These are phyloP conservation scores for Eublepharis macularius DNA, from an alignment of 2,113 vertebrate species.

Conservation along the genomic window DNA sequence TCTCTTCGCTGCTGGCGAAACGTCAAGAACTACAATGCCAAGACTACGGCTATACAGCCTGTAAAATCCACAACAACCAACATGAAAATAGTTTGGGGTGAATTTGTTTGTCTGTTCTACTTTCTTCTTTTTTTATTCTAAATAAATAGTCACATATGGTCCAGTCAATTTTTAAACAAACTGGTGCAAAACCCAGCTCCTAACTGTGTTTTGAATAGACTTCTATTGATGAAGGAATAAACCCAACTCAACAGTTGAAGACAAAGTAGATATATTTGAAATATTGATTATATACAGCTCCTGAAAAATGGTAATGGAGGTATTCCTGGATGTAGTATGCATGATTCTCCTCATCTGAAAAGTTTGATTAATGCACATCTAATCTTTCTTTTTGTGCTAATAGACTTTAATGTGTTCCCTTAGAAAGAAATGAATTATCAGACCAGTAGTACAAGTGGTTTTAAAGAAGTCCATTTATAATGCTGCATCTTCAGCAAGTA, in stretches of 20 bases:
- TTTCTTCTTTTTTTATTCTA: background rate
- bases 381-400: slow-evolving; percentile 72
- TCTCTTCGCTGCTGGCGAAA: too few species aligned
- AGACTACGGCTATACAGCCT: too few species aligned
- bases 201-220: slow-evolving; percentile 35
- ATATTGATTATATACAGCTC: slow-evolving; percentile 63
- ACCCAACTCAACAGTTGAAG: slow-evolving; percentile 36
- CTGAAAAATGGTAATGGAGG: slow-evolving; percentile 26
- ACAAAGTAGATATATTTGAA: slow-evolving; percentile 54
- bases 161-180: slow-evolving; percentile 17
- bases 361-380: slow-evolving; percentile 73
- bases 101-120: too few species aligned
- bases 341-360: slow-evolving; percentile 57
- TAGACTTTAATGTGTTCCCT: slow-evolving; percentile 69
- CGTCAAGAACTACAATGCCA: too few species aligned
- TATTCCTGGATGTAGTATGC: slow-evolving; percentile 45
- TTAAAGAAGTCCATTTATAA: slow-evolving; percentile 72
- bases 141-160: background rate
- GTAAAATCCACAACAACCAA: too few species aligned
- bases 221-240: slow-evolving; percentile 13
- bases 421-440: slow-evolving; percentile 66
- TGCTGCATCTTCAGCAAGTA: slow-evolving; percentile 59
- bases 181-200: slow-evolving; percentile 37
- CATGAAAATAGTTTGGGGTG: too few species aligned
- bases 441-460: slow-evolving; percentile 61